These are phyloP conservation scores for Notodonta dromedarius DNA, from an alignment of 2,888 invertebrate species.

Conservation along the genomic window DNA sequence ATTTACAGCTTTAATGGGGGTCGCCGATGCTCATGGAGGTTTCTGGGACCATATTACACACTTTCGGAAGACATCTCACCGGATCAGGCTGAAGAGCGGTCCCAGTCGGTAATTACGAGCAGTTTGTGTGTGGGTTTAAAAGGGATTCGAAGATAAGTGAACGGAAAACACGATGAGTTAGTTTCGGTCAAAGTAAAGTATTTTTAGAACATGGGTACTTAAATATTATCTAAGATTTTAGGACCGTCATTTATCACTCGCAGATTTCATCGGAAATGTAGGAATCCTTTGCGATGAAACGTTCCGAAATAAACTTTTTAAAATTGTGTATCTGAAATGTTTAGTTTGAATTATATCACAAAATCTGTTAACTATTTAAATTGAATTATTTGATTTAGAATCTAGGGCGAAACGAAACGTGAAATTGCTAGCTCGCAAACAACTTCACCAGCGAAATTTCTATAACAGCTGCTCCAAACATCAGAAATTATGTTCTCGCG, in stretches of 20 bases:
- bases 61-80: constrained; percentile 15
- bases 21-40: constrained; percentile 27
- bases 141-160: background rate
- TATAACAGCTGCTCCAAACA: background rate
- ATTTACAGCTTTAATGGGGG: constrained; percentile 29
- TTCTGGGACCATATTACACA: constrained; percentile 19
- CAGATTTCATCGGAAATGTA: too few species aligned
- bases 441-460: background rate
- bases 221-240: too few species aligned
- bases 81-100: constrained; percentile 11
- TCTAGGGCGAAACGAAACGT: constrained; percentile 2
- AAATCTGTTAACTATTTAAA: constrained; percentile 1
- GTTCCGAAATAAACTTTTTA: too few species aligned
- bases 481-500: background rate
- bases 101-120: constrained; percentile 10
- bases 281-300: too few species aligned
- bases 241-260: too few species aligned
- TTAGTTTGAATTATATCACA: too few species aligned
- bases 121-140: constrained; percentile 6
- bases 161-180: too few species aligned
- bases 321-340: too few species aligned
- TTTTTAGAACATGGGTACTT: too few species aligned
- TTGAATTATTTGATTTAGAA: background rate
- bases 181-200: too few species aligned
- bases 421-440: background rate